Evolutionary conservation across 2,797 vertebrate genomes (phyloP).

Genomic region (Trachops cirrhosus): DNA sequence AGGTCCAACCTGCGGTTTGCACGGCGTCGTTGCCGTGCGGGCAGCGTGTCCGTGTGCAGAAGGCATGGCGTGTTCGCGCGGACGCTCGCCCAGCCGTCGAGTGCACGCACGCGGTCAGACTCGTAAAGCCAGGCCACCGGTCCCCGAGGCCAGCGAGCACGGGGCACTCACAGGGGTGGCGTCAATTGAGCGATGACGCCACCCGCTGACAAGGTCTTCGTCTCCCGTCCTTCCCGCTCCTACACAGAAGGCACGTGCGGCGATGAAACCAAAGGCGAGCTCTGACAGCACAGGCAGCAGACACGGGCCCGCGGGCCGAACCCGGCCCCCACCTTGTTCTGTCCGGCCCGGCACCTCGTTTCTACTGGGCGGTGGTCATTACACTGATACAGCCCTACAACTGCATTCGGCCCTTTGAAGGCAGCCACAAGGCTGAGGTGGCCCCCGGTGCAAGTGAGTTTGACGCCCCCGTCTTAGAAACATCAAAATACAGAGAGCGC

Average conservation of each 20-base stretch:
- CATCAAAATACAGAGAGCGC: background rate
- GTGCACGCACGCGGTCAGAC: background rate
- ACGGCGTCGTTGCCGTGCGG: background rate
- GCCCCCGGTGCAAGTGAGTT: no score
- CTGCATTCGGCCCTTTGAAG: no score
- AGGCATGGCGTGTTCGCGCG: background rate
- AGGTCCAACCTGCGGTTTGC: background rate
- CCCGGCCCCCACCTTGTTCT: no score
- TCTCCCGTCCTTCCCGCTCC: background rate
- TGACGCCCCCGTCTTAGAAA: background rate
- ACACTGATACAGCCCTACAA: no score
- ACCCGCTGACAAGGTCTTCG: background rate
- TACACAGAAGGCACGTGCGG: background rate
- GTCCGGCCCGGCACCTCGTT: no score
- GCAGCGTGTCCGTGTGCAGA: background rate
- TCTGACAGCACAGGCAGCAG: background rate
- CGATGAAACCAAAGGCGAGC: background rate
- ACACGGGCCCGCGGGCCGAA: no score
- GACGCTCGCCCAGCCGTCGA: background rate
- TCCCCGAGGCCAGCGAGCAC: background rate
- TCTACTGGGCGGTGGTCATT: no score
- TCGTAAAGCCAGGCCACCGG: background rate
- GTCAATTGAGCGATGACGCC: background rate
- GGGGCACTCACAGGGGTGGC: background rate
- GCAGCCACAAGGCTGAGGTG: no score